Base-by-base conservation (phyloP, 1,140 invertebrate species). In the Aricia agestis region DNA sequence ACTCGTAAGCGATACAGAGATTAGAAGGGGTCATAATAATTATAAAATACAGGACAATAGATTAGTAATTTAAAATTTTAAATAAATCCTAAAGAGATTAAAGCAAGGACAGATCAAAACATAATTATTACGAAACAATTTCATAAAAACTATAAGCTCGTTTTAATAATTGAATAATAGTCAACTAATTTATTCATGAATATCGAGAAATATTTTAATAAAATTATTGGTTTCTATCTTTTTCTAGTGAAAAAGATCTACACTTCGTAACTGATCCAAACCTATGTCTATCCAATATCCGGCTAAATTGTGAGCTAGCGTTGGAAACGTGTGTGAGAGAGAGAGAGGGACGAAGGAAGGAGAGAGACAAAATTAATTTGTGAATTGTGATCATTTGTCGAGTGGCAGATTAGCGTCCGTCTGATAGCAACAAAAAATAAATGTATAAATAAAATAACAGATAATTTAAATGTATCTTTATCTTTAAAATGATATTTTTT, bases 341-440 rank as follows among this genome's bases (percentile, higher is more conserved):
- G 58, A 59, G 36, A 36, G 36, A 59, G 58, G 18, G 18, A 59
- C n/a, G 58, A 63, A 63, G 59, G 59, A 19, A 31, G 17, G 59
- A 63, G 17, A 63, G 59, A 63, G 59, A 63, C 18, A 25, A 63
- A 63, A 63, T 63, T 19, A 18, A 63, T 18, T 63, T 63, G 19
- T 63, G 17, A n/a, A n/a, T n/a, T 63, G 18, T 19, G 1, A 61
- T 17, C n/a, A 15, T 15, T 59, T 58, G 10, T n/a, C 13, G 52
- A 9, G 45, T 52, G 45, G 13, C 45, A 52, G 45, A 52, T 9
- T 3, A 4, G 45, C 45, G 11, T 13, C 11, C 3, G 10, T 15
- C 3, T 52, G 36, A 36, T 9, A 9, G 45, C 45, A 42, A 42
- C 41, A 13, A 52, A 52, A 52, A 3, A 52, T 11, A 45, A 45